Evolutionary conservation across 2,797 vertebrate species (phyloP).

Genomic region (Takifugu rubripes): DNA sequence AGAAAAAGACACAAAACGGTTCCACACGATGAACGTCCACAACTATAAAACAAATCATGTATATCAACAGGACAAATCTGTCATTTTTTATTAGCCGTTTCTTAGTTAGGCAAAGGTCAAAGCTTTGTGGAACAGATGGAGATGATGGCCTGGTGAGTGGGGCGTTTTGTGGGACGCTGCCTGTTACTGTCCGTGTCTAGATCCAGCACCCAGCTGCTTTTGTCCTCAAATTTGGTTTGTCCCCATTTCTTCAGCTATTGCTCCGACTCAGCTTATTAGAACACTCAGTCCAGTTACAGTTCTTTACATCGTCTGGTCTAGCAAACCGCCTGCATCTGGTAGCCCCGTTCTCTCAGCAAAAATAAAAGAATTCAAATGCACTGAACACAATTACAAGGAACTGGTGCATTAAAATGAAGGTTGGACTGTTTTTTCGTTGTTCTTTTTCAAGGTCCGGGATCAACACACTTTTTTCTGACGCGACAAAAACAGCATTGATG

Average conservation of each 20-base stretch:
- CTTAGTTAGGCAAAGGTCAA: too few species aligned
- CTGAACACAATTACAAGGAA: too few species aligned
- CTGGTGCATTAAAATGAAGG: not conserved
- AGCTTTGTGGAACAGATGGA: too few species aligned
- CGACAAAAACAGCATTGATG: not conserved
- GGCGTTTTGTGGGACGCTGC: too few species aligned
- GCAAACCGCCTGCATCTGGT: conserved; percentile 25
- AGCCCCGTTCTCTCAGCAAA: not conserved
- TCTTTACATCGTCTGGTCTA: conserved; percentile 13
- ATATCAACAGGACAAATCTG: too few species aligned
- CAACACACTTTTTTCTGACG: not conserved
- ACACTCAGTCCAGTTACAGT: conserved; percentile 13
- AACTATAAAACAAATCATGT: conserved; percentile 10
- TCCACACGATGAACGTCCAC: conserved; percentile 23
- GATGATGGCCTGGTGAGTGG: too few species aligned
- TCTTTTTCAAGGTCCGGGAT: too few species aligned
- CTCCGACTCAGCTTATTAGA: conserved; percentile 26
- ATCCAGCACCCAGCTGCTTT: conserved; percentile 20
- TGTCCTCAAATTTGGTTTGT: conserved; percentile 42
- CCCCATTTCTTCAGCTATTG: conserved; percentile 29
- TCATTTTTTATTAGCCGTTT: too few species aligned
- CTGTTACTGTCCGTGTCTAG: not conserved
- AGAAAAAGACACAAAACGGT: conserved; percentile 9
- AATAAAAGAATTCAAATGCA: too few species aligned
- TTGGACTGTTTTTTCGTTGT: not conserved